Percentiles rank a stretch among this genome's conserved stretches.
Conservation (phyloP, 1,140 invertebrate genomes). For the Olivierus martensii region DNA sequence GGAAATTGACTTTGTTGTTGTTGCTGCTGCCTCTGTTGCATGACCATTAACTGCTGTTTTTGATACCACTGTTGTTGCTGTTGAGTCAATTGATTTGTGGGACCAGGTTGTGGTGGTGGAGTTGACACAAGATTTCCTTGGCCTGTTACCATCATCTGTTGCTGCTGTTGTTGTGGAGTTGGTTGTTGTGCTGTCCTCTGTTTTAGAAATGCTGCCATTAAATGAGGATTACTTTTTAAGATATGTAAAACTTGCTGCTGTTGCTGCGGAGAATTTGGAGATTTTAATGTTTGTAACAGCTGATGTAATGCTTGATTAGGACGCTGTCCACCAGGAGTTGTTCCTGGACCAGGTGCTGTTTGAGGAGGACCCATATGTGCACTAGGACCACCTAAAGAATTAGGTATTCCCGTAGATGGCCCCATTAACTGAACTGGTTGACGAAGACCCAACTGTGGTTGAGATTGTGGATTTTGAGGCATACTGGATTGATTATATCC, state of each 20-base stretch:
- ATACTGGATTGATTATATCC: constrained; percentile 2
- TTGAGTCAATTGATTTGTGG: constrained; percentile 24
- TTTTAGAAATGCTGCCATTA: constrained; percentile 95
- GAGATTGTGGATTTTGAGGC: constrained; percentile 25
- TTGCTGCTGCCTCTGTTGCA: constrained; percentile 35
- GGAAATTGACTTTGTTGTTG: constrained; percentile 24
- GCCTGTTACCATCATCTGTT: constrained; percentile 14
- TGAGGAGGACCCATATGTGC: constrained; percentile 14
- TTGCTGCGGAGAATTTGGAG: constrained; percentile 77
- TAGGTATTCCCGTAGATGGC: constrained; percentile 3
- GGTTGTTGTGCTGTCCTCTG: constrained; percentile 51
- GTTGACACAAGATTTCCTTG: constrained; percentile 10
- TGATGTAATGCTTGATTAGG: constrained; percentile 61
- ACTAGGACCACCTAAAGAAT: constrained; percentile 8
- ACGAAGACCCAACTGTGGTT: constrained; percentile 12
- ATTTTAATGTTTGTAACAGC: constrained; percentile 74
- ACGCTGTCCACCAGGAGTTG: constrained; percentile 15
- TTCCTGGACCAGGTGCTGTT: constrained; percentile 7
- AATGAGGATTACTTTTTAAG: constrained; percentile 82
- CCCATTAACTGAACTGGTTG: constrained; percentile 18
- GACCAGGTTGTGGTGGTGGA: constrained; percentile 14
- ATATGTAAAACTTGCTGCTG: constrained; percentile 85
- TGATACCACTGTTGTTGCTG: constrained; percentile 33
- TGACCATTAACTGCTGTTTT: constrained; percentile 39
- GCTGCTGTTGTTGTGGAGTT: constrained; percentile 30